Percentiles rank a stretch among this genome's conserved stretches.
Evolutionary conservation across 2,797 vertebrate genomes (phyloP).

Genomic region (Gadopsis bispinosus): DNA sequence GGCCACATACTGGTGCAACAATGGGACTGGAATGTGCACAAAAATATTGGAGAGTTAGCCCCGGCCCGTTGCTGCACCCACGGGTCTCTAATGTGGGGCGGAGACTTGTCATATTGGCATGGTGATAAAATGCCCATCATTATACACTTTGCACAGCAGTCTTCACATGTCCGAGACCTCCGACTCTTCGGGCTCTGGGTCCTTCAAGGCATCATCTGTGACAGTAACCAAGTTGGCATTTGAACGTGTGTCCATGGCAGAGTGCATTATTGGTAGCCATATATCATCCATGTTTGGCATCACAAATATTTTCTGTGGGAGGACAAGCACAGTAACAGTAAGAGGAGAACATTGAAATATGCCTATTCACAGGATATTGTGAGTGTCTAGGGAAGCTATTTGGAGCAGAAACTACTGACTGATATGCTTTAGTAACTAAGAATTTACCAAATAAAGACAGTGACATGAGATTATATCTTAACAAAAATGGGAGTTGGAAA

Average conservation of each 20-base stretch:
- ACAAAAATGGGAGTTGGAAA: slow-evolving; percentile 11
- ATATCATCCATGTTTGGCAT: slow-evolving; percentile 99
- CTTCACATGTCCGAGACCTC: slow-evolving; percentile 85
- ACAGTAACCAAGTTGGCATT: slow-evolving; percentile 78
- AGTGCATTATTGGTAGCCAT: slow-evolving; percentile 98
- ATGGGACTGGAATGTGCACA: slow-evolving; percentile 31
- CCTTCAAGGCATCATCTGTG: slow-evolving; percentile 87
- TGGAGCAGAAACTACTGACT: background rate
- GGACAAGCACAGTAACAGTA: slow-evolving; percentile 26
- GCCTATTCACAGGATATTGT: background rate
- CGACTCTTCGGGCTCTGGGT: slow-evolving; percentile 71
- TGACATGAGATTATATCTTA: background rate
- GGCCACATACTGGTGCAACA: slow-evolving; percentile 33
- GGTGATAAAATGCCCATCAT: slow-evolving; percentile 32
- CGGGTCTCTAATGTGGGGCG: slow-evolving; percentile 19
- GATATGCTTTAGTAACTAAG: background rate
- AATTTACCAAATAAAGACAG: slow-evolving; percentile 7
- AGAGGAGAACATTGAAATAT: background rate
- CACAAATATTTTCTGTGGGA: slow-evolving; percentile 96
- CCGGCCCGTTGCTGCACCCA: slow-evolving; percentile 20
- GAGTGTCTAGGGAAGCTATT: background rate
- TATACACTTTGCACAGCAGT: slow-evolving; percentile 41
- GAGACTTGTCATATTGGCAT: slow-evolving; percentile 51
- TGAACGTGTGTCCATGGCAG: slow-evolving; percentile 95
- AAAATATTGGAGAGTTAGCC: slow-evolving; percentile 30